Conservation (phyloP, 2,113 vertebrate species). For the Mormyrus lacerda region DNA sequence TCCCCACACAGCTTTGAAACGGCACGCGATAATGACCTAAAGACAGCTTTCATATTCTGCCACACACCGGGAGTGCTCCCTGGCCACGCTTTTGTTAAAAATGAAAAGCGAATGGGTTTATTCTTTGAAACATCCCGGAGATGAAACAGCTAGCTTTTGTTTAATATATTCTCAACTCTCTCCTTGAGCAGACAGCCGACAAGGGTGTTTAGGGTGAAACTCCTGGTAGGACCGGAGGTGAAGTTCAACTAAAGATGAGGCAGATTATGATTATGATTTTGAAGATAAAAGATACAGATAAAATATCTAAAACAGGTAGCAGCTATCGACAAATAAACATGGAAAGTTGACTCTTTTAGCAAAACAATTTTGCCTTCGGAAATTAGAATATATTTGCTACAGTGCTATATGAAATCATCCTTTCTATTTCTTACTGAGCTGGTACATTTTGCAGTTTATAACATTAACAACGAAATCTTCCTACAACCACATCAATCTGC, state of each 20-base stretch:
- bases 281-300: background rate
- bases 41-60: slow-evolving; percentile 13
- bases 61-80: slow-evolving; percentile 1
- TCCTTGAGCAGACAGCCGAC: background rate
- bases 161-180: background rate
- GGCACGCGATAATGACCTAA: slow-evolving; percentile 6
- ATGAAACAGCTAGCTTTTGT: background rate
- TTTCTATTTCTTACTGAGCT: background rate
- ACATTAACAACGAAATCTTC: background rate
- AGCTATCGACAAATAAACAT: background rate
- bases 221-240: background rate
- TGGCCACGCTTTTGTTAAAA: slow-evolving; percentile 7
- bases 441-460: background rate
- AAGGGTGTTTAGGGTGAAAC: background rate
- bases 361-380: background rate
- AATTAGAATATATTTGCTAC: background rate
- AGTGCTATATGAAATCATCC: background rate
- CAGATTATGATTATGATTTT: background rate
- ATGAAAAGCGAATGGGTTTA: background rate
- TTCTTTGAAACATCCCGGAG: slow-evolving; percentile 2
- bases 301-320: background rate
- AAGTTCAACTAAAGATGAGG: background rate
- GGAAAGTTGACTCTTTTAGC: background rate
- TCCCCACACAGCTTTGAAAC: background rate
- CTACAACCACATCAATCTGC: background rate